Base-by-base conservation (phyloP, 2,113 vertebrate species). In the Kryptolebias marmoratus region DNA sequence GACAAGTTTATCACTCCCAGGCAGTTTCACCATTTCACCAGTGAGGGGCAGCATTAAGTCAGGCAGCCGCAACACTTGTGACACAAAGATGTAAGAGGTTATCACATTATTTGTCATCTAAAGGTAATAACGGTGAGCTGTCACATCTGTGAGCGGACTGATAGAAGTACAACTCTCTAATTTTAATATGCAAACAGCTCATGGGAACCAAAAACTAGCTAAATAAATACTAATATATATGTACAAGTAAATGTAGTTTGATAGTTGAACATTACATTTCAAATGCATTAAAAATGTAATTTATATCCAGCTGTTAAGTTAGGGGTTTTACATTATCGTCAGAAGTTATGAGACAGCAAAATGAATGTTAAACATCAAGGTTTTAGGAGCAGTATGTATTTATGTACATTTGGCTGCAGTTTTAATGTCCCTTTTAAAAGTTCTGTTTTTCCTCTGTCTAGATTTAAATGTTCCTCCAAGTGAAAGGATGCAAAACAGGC, bases 41-140 rank as follows among this genome's bases (percentile, higher is more conserved):
- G 92, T 62, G 75, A 92, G 93, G 85, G 94, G 93, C 92, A 94
- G 93, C 86, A 75, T 91, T 77, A 64, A 90, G 81, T 84, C 82
- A 89, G 78, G 80, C 66, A 80, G 82, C 36, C n/a, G 4, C 64
- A 77, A 61, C 48, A 27, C 47, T 63, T 12, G 1, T 7, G 56
- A 66, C 48, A 64, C 65, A 60, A 61, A 80, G 74, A 76, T 77
- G 62, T 50, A 49, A 76, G 64, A 71, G 77, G 72, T 80, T 86
- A 84, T 91, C 79, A 77, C 82, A 87, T 82, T 85, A 88, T 88
- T 89, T 80, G 50, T 81, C 74, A 80, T 86, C 52, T 81, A 60
- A 82, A 79, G 44, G 77, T 81, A 88, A 83, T 69, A 85, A 64
- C 53, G 72, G 32, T 47, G 53, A 71, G 57, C 55, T 71, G 66